Percentiles rank a stretch among this genome's conserved stretches.
These are phyloP conservation scores for Apoderus coryli DNA, from an alignment of 2,888 invertebrate species.

Conservation along the genomic window DNA sequence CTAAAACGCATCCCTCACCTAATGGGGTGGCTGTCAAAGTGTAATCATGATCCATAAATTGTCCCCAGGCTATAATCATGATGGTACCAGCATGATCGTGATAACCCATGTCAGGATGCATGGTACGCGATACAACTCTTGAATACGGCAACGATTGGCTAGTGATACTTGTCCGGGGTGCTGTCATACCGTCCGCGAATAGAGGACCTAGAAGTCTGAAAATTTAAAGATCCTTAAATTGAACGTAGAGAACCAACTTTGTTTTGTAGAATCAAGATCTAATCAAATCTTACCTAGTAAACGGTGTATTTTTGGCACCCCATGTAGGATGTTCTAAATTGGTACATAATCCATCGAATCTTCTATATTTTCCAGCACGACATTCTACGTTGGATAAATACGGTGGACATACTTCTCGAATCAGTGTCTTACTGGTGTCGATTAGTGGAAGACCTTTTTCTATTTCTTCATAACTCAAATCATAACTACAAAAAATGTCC, in stretches of 20 bases:
- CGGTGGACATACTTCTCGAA: constrained; percentile 76
- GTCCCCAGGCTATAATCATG: constrained; percentile 89
- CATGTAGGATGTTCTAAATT: constrained; percentile 80
- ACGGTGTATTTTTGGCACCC: constrained; percentile 75
- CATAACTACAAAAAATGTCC: constrained; percentile 50
- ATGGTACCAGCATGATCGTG: constrained; percentile 90
- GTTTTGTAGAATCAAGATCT: neutral
- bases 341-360: constrained; percentile 79
- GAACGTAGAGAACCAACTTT: too few species aligned
- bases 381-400: constrained; percentile 79
- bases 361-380: constrained; percentile 72
- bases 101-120: constrained; percentile 86
- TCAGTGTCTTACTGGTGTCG: constrained; percentile 75
- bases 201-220: constrained; percentile 59
- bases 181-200: constrained; percentile 71
- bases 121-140: constrained; percentile 73
- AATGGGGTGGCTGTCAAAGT: constrained; percentile 78
- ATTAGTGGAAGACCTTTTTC: constrained; percentile 76
- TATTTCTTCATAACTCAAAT: constrained; percentile 70
- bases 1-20: too few species aligned
- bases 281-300: constrained; percentile 47
- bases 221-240: constrained; percentile 7
- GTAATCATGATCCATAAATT: constrained; percentile 90
- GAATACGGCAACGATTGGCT: constrained; percentile 67
- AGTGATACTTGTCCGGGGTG: constrained; percentile 66